These are phyloP conservation scores for Gallinago jamesoni DNA, from an alignment of 2,113 vertebrate species.

Conservation along the genomic window DNA sequence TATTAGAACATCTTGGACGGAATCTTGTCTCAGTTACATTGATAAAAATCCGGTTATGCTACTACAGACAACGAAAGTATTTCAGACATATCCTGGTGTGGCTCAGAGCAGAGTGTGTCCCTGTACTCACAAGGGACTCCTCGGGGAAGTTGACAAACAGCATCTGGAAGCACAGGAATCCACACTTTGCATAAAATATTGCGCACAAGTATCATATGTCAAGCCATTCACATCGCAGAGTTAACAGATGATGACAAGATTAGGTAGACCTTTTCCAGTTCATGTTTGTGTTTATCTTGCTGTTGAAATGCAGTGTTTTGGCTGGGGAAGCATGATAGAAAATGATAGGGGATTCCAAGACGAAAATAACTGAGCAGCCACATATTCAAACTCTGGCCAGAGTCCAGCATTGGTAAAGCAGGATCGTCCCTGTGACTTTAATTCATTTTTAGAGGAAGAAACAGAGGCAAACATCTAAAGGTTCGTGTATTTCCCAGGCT, in stretches of 20 bases:
- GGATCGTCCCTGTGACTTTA: neutral
- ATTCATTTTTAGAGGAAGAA: neutral
- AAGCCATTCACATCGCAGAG: neutral
- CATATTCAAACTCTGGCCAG: neutral
- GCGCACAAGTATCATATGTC: neutral
- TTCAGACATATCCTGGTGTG: constrained; percentile 3
- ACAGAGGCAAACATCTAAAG: neutral
- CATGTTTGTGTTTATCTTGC: neutral
- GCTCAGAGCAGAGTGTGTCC: neutral
- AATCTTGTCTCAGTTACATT: neutral
- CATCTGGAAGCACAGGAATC: constrained; percentile 7
- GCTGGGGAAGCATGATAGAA: neutral
- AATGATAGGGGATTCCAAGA: neutral
- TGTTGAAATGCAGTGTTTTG: neutral
- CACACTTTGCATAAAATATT: neutral
- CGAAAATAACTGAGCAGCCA: neutral
- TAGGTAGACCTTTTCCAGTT: neutral
- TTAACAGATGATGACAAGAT: neutral
- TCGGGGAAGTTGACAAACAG: neutral
- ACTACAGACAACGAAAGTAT: neutral
- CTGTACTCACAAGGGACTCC: neutral
- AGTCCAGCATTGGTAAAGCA: neutral
- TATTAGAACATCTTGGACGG: constrained; percentile 42
- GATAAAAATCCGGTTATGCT: constrained; percentile 47
- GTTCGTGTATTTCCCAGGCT: neutral